Conservation (phyloP, 2,797 vertebrate genomes). For the Artibeus jamaicensis region DNA sequence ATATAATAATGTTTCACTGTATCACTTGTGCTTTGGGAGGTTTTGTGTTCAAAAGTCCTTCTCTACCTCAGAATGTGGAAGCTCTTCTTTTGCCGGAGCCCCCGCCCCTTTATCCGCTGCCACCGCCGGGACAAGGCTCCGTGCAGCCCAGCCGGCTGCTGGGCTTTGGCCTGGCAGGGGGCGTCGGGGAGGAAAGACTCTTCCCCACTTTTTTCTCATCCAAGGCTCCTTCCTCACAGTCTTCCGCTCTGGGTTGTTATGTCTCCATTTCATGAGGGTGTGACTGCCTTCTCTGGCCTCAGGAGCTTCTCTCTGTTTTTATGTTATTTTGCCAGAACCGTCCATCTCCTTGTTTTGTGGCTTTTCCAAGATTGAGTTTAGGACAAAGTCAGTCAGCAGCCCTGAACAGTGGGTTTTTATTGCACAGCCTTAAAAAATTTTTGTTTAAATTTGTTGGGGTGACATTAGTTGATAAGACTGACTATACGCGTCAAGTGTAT, state of each 20-base stretch:
- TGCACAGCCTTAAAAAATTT: neutral
- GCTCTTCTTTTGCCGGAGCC: neutral
- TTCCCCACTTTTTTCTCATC: neutral
- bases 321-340: neutral
- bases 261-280: neutral
- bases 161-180: neutral
- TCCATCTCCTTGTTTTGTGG: slow-evolving; percentile 1
- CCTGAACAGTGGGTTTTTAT: slow-evolving; percentile 7
- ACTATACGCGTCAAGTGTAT: no score
- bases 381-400: neutral
- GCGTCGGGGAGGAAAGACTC: neutral
- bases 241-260: neutral
- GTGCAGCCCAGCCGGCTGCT: neutral
- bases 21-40: neutral
- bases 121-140: neutral
- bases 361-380: slow-evolving; percentile 37
- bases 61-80: neutral
- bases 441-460: neutral
- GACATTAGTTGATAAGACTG: neutral
- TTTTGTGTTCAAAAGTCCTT: neutral
- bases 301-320: neutral
- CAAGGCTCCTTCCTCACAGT: neutral
- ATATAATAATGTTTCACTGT: neutral
- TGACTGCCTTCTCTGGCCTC: neutral
- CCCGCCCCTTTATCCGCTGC: neutral